These are phyloP conservation scores for Drosophila sulfurigaster DNA, from an alignment of 1,140 invertebrate species.

Conservation along the genomic window DNA sequence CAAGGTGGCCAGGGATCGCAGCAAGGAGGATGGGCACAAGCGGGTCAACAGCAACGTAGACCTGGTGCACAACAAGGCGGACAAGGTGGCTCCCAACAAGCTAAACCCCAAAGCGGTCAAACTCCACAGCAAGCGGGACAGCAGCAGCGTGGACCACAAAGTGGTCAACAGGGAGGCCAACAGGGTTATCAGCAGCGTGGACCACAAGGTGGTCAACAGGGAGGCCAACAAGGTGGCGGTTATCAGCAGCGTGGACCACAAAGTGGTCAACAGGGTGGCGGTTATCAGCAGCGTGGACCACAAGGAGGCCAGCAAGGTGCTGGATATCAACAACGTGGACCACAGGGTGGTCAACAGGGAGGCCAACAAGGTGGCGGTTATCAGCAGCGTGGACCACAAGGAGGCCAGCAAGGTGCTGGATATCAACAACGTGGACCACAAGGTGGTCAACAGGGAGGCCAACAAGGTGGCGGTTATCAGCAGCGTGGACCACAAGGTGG, in stretches of 20 bases:
- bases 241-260: no score
- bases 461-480: no score
- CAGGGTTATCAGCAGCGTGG: constrained; percentile 15
- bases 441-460: no score
- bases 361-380: neutral
- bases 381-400: constrained; percentile 19
- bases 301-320: neutral
- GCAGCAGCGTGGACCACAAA: constrained; percentile 6
- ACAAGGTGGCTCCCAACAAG: constrained; percentile 13
- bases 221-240: neutral
- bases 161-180: constrained; percentile 15
- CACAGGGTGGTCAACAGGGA: constrained; percentile 21
- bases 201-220: constrained; percentile 23
- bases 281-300: no score
- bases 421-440: constrained; percentile 1
- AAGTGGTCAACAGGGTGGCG: no score
- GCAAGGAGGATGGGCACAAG: neutral
- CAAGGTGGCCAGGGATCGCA: constrained; percentile 1
- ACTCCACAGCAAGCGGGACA: neutral
- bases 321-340: neutral
- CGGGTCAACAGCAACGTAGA: constrained; percentile 22
- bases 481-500: no score
- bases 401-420: constrained; percentile 1
- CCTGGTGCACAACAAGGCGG: constrained; percentile 3
- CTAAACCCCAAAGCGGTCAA: constrained; percentile 12